Evolutionary conservation across 92 coral and sea anemone species (phyloP).

Genomic region (Porites lobata): DNA sequence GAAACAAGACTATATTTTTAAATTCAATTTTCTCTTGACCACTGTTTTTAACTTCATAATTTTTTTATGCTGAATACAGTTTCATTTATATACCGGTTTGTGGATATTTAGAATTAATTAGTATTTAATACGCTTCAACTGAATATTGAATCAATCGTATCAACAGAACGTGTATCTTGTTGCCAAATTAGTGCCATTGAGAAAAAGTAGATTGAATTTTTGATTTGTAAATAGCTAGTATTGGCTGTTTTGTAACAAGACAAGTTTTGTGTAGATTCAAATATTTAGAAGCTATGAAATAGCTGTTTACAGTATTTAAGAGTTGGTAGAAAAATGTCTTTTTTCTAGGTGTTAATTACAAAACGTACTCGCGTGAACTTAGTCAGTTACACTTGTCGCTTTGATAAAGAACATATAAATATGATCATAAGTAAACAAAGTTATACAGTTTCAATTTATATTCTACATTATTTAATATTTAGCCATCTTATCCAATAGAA

Average conservation of each 20-base stretch:
- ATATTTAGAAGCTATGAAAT: conserved; percentile 57
- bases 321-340: neutral
- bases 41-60: neutral
- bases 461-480: conserved; percentile 38
- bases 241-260: conserved; percentile 10
- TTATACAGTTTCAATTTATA: conserved; percentile 4
- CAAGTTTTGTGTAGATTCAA: conserved; percentile 1
- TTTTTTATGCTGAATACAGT: neutral
- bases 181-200: too few species aligned
- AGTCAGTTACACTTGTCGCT: neutral
- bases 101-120: neutral
- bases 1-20: neutral
- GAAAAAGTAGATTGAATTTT: neutral
- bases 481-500: neutral
- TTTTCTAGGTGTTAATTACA: conserved; percentile 5
- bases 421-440: conserved; percentile 14
- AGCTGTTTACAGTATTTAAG: conserved; percentile 49
- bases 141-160: conserved; percentile 3
- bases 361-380: too few species aligned
- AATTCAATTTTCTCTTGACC: neutral
- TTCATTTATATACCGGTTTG: too few species aligned
- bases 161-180: neutral
- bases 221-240: neutral
- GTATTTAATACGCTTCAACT: conserved; percentile 26
- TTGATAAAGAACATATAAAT: too few species aligned